Conservation (phyloP, 1,140 invertebrate genomes). For the Hormaphis cornu region DNA sequence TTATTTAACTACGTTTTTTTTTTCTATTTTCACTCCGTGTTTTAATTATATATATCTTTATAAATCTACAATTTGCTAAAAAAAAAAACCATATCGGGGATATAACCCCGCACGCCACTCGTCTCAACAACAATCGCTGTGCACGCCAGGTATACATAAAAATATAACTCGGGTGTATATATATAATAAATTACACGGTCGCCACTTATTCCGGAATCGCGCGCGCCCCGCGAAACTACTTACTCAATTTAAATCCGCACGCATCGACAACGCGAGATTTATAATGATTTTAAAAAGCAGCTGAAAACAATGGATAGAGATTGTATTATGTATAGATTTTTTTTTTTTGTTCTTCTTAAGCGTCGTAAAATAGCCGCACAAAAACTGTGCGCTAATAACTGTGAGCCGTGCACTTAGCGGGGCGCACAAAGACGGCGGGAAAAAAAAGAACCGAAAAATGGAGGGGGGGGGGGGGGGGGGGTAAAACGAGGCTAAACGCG, state of each 20-base stretch:
- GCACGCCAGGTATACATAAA: too few relatives aligned
- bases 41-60: too few relatives aligned
- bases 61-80: too few relatives aligned
- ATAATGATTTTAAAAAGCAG: slow-evolving; percentile 8
- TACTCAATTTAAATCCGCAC: slow-evolving; percentile 5
- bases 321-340: slow-evolving; percentile 25
- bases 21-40: too few relatives aligned
- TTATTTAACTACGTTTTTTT: too few relatives aligned
- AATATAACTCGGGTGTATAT: too few relatives aligned
- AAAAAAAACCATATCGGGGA: too few relatives aligned
- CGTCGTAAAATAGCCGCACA: slow-evolving; percentile 10
- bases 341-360: slow-evolving; percentile 4
- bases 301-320: slow-evolving; percentile 17
- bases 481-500: too few relatives aligned
- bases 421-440: neutral
- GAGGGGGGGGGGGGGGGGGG: too few relatives aligned
- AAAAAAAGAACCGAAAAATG: neutral
- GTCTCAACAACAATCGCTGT: too few relatives aligned
- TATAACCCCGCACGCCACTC: too few relatives aligned
- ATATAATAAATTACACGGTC: neutral
- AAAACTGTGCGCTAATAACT: slow-evolving; percentile 26
- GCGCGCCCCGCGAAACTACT: too few relatives aligned
- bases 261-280: neutral
- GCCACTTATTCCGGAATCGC: neutral
- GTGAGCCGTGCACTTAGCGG: slow-evolving; percentile 17